A percentile compares a stretch with the other conserved stretches of the same genome.
Evolutionary conservation across 2,888 invertebrate species (phyloP).

Genomic region (Aphelenchoides bicaudatus): DNA sequence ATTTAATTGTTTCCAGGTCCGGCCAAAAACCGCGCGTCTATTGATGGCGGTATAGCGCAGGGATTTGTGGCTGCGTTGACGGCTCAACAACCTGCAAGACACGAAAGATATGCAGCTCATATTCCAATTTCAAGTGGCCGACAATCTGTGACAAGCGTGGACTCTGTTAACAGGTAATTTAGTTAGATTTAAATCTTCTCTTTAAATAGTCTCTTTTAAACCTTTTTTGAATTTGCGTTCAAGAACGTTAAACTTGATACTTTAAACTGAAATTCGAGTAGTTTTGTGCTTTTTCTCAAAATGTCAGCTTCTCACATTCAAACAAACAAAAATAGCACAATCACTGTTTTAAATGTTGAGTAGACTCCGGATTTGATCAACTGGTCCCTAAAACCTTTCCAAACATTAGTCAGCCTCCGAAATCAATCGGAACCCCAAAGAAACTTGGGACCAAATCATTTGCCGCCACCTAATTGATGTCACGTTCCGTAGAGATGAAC

Average conservation of each 20-base stretch:
- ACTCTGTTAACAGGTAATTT: slow-evolving; percentile 39
- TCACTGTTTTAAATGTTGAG: too few relatives aligned
- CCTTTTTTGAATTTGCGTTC: not conserved
- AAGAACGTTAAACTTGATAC: not conserved
- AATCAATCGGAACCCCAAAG: too few relatives aligned
- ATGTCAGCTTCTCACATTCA: not conserved
- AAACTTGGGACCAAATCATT: too few relatives aligned
- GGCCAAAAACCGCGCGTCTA: not conserved
- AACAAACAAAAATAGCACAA: too few relatives aligned
- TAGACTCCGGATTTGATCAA: too few relatives aligned
- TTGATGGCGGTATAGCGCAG: slow-evolving; percentile 20
- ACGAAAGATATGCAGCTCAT: slow-evolving; percentile 54
- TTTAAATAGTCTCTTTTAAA: not conserved
- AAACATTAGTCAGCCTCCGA: too few relatives aligned
- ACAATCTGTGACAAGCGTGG: slow-evolving; percentile 42
- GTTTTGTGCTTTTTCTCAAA: not conserved
- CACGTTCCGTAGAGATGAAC: too few relatives aligned
- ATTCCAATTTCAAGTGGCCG: slow-evolving; percentile 42
- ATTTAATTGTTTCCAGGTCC: too few relatives aligned
- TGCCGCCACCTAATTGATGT: too few relatives aligned
- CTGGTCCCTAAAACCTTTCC: too few relatives aligned
- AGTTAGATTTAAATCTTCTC: too few relatives aligned
- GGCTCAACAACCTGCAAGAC: slow-evolving; percentile 32
- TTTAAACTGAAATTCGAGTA: not conserved
- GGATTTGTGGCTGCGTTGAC: slow-evolving; percentile 37